Conservation (phyloP, 2,888 invertebrate genomes). For the Zootermopsis nevadensis region DNA sequence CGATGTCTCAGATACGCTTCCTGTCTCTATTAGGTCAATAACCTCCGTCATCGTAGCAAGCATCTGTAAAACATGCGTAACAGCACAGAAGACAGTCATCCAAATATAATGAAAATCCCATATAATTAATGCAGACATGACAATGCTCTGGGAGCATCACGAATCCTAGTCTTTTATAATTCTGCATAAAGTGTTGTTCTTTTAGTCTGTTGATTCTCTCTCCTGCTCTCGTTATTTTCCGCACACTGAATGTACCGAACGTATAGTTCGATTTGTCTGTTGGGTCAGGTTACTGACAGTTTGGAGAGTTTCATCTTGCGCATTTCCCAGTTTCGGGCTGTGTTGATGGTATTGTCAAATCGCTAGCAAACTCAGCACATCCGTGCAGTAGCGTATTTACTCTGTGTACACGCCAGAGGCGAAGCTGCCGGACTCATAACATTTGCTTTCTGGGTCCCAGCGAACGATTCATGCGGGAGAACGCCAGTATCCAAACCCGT, state of each 20-base stretch:
- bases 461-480: neutral
- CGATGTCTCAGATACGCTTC: too few relatives aligned
- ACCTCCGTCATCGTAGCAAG: too few relatives aligned
- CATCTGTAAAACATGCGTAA: too few relatives aligned
- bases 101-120: too few relatives aligned
- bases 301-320: slow-evolving; percentile 12
- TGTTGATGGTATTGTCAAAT: neutral
- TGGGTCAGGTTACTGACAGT: neutral
- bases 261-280: neutral
- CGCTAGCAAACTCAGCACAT: slow-evolving; percentile 21
- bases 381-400: slow-evolving; percentile 11
- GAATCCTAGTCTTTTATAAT: too few relatives aligned
- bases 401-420: slow-evolving; percentile 16
- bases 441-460: slow-evolving; percentile 26
- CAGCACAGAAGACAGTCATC: too few relatives aligned
- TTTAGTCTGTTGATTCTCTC: too few relatives aligned
- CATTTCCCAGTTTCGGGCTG: neutral
- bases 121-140: too few relatives aligned
- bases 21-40: too few relatives aligned
- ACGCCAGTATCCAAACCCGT: neutral
- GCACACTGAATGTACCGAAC: neutral
- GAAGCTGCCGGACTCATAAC: slow-evolving; percentile 27
- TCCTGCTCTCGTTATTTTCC: neutral
- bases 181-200: too few relatives aligned
- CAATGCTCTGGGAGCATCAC: too few relatives aligned